Evolutionary conservation across 2,888 invertebrate species (phyloP), one percentile per base, ranked within the genome.

Genomic region (Aporophyla nigra): DNA sequence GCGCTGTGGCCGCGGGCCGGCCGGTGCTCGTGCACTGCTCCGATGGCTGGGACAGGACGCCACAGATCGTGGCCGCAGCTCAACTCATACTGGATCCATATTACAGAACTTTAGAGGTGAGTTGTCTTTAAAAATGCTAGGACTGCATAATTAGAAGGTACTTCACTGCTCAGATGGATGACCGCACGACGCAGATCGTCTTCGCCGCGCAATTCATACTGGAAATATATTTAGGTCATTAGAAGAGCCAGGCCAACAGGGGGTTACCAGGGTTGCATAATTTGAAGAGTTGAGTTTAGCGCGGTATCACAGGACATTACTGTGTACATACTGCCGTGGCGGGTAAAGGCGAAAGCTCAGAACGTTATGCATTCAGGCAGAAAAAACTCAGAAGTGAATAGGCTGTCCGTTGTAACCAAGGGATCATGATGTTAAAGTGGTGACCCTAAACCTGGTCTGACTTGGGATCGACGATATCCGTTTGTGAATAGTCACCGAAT

Each of bases 11-110:
- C 88, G 98, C 98, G 78, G 98, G 98, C 27, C 97, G 99, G 69
- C 99, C 99, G 12, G 99, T 99, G 73, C 97, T 99, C 80, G 99
- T 99, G 16, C 99, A 99, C 95, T 99, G 99, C 95, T 99, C 99
- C 5, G 99, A 99, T 96, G 99, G 99, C 66, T 99, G 99, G 99
- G 99, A 99, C 96, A 97, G 99, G 86, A 99, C 99, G 75, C 99
- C 99, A 65, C 99, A 99, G 97, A 98, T 99, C 86, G 99, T 99
- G 24, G 98, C 99, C 59, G 97, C 99, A 71, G 99, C 99, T 21
- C 98, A 99, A 95, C 97, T 99, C 61, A 96, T 99, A 91, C 97
- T 99, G 58, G 99, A 99, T 97, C 99, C 99, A 0, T 98, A 98
- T 95, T 99, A 99, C 94, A 97, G 99, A 87, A 99, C 99, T 19